Percentiles rank a stretch among this genome's conserved stretches.
Conservation (phyloP, 2,113 vertebrate genomes). For the Misgurnus mizolepis region DNA sequence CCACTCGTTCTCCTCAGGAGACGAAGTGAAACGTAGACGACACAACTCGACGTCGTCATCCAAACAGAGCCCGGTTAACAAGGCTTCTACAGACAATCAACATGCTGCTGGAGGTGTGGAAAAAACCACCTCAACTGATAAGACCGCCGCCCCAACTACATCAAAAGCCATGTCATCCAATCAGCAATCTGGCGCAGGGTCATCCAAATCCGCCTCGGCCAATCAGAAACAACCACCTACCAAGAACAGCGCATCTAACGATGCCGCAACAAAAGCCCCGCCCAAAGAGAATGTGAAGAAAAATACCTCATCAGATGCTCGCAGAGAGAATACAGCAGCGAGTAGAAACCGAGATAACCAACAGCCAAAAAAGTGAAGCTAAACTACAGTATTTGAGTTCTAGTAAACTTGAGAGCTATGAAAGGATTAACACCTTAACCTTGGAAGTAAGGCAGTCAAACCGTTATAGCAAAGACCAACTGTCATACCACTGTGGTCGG, state of each 20-base stretch:
- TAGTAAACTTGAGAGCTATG: conserved; percentile 7
- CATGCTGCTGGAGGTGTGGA: conserved; percentile 28
- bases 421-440: conserved; percentile 34
- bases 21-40: conserved; percentile 73
- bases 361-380: conserved; percentile 61
- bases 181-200: conserved; percentile 17
- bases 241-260: not conserved
- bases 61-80: conserved; percentile 59
- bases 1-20: conserved; percentile 72
- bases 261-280: conserved; percentile 24
- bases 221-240: conserved; percentile 32
- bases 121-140: conserved; percentile 33
- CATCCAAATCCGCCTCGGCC: conserved; percentile 24
- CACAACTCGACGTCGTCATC: conserved; percentile 63
- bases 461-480: conserved; percentile 31
- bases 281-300: conserved; percentile 67
- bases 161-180: conserved; percentile 34
- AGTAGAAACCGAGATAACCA: conserved; percentile 60
- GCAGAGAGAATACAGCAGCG: conserved; percentile 60
- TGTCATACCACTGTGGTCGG: conserved; percentile 37
- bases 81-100: conserved; percentile 33
- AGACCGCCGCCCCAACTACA: conserved; percentile 36
- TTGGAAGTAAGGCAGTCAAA: conserved; percentile 43
- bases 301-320: conserved; percentile 47
- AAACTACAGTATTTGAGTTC: conserved; percentile 17